Evolutionary conservation across 2,797 vertebrate species (phyloP).

Genomic region (Platyrinchus mystaceus): DNA sequence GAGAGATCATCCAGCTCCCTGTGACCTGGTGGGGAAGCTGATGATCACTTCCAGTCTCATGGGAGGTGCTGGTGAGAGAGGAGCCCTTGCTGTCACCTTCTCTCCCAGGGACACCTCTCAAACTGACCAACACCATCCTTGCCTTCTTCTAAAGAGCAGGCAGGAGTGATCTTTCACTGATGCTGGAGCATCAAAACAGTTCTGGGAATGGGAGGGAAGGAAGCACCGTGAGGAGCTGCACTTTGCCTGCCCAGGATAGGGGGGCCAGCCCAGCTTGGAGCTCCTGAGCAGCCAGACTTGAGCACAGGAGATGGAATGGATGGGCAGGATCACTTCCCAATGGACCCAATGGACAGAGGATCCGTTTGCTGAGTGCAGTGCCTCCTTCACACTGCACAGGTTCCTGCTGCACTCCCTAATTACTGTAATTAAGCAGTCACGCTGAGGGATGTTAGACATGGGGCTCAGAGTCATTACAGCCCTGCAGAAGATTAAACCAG

Average conservation of each 20-base stretch:
- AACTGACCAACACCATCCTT: background rate
- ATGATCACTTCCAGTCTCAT: background rate
- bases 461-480: background rate
- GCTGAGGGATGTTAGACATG: constrained; percentile 42
- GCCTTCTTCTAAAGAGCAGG: background rate
- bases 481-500: background rate
- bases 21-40: background rate
- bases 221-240: background rate
- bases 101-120: background rate
- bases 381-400: background rate
- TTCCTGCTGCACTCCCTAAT: constrained; percentile 30
- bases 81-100: background rate
- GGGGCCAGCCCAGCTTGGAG: background rate
- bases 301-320: background rate
- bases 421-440: constrained; percentile 71
- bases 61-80: background rate
- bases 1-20: background rate
- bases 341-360: background rate
- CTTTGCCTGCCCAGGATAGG: accelerated
- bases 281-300: background rate
- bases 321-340: background rate
- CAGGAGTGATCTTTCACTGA: background rate
- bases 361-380: background rate
- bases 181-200: background rate
- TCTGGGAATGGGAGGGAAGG: background rate